Percentiles rank a stretch among this genome's conserved stretches.
Evolutionary conservation across 2,888 invertebrate species (phyloP).

Genomic region (Mongoloraphidia duomilia): DNA sequence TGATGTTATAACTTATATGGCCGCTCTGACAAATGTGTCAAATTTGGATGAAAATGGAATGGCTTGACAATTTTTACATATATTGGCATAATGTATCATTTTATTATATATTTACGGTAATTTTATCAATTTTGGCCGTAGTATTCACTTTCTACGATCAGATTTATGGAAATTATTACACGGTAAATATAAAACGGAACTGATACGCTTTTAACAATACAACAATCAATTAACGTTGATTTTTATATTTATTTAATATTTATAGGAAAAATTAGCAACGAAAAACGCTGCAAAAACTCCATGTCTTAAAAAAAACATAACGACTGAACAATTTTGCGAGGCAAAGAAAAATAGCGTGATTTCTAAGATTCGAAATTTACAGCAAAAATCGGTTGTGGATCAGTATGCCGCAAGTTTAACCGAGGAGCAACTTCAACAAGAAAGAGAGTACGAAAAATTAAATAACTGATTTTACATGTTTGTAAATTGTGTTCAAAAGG

Average conservation of each 20-base stretch:
- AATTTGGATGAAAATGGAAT: not conserved
- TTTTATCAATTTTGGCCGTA: constrained; percentile 1
- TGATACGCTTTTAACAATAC: not conserved
- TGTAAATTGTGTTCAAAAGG: not conserved
- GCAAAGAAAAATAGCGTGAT: no score
- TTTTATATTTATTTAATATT: no score
- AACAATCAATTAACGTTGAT: not conserved
- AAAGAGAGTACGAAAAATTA: constrained; percentile 12
- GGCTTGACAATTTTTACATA: not conserved
- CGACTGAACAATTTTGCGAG: no score
- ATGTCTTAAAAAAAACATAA: no score
- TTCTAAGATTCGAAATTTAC: no score
- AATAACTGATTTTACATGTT: not conserved
- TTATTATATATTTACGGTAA: constrained; percentile 1
- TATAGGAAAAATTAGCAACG: no score
- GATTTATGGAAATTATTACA: not conserved
- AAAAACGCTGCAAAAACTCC: no score
- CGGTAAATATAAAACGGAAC: not conserved
- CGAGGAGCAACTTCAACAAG: constrained; percentile 15
- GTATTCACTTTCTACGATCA: constrained; percentile 1
- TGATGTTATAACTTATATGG: no score
- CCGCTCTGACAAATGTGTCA: no score
- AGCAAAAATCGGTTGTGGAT: not conserved
- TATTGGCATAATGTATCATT: constrained; percentile 2
- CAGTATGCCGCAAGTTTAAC: constrained; percentile 13